A percentile compares a stretch with the other conserved stretches of the same genome.
phyloP scores from a whole-genome alignment of 2,797 vertebrate genomes.

The Amphiprion clarkii region DNA sequence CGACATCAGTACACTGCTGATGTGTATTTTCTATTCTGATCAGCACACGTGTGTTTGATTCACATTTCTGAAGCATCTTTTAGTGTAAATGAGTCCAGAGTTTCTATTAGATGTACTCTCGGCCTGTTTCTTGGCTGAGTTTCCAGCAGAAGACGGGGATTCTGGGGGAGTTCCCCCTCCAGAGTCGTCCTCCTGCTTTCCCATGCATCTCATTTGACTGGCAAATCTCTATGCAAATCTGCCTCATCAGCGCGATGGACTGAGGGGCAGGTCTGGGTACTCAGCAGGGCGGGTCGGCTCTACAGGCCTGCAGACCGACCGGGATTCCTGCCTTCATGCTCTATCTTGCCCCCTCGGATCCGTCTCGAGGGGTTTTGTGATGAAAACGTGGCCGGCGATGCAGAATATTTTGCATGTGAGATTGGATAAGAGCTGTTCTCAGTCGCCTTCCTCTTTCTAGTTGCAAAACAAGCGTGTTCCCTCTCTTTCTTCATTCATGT shows the following conservation, averaged over 20 bases:
- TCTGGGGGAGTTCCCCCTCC: slow-evolving; percentile 53
- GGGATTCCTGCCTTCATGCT: slow-evolving; percentile 42
- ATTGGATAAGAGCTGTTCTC: slow-evolving; percentile 31
- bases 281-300: slow-evolving; percentile 31
- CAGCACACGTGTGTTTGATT: no score
- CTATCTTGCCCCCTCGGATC: slow-evolving; percentile 54
- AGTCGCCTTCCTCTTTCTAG: slow-evolving; percentile 78
- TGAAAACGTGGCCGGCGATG: slow-evolving; percentile 35
- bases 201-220: slow-evolving; percentile 74
- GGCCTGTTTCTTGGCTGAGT: slow-evolving; percentile 42
- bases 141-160: slow-evolving; percentile 55
- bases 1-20: background rate
- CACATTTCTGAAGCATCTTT: no score
- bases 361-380: background rate
- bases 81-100: no score
- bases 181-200: slow-evolving; percentile 42
- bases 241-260: slow-evolving; percentile 3
- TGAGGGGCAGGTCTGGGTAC: slow-evolving; percentile 15
- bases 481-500: slow-evolving; percentile 78
- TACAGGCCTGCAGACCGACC: background rate
- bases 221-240: slow-evolving; percentile 79
- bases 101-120: background rate
- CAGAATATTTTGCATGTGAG: slow-evolving; percentile 50
- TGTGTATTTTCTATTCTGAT: background rate
- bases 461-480: slow-evolving; percentile 77